These are phyloP conservation scores for Drosophila lowei DNA, from an alignment of 1,140 invertebrate genomes.

Conservation along the genomic window DNA sequence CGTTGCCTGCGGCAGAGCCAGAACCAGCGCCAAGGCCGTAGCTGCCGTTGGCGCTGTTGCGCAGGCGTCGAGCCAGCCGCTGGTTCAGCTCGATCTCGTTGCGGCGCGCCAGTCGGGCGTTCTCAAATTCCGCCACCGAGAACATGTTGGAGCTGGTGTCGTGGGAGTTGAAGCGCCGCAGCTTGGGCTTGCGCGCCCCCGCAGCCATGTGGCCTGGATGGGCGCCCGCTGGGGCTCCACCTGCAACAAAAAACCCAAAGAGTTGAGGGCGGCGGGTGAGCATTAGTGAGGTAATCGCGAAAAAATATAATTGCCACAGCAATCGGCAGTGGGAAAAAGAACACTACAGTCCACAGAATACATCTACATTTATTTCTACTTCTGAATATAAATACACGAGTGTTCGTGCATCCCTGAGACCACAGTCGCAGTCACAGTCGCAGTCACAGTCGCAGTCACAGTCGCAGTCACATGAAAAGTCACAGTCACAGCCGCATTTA, in stretches of 20 bases:
- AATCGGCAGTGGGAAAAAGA: conserved; percentile 61
- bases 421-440: background rate
- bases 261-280: conserved; percentile 37
- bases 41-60: conserved; percentile 62
- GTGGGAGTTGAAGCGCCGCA: conserved; percentile 82
- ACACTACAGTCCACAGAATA: conserved; percentile 24
- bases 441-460: background rate
- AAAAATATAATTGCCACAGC: conserved; percentile 63
- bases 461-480: conserved; percentile 5
- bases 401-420: too few relatives aligned
- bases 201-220: conserved; percentile 60
- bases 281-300: conserved; percentile 68
- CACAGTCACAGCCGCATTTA: conserved; percentile 5
- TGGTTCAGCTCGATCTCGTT: conserved; percentile 82
- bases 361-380: conserved; percentile 23
- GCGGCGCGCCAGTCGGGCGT: conserved; percentile 80
- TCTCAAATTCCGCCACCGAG: conserved; percentile 82
- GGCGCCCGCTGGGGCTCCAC: conserved; percentile 59
- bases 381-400: conserved; percentile 23
- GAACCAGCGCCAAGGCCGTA: conserved; percentile 43
- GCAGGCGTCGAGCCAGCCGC: conserved; percentile 67
- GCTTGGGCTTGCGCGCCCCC: conserved; percentile 78
- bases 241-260: conserved; percentile 42
- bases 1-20: conserved; percentile 11
- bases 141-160: conserved; percentile 83